These are phyloP conservation scores for Heteromormyrus szaboi DNA, from an alignment of 2,797 vertebrate species.

Conservation along the genomic window DNA sequence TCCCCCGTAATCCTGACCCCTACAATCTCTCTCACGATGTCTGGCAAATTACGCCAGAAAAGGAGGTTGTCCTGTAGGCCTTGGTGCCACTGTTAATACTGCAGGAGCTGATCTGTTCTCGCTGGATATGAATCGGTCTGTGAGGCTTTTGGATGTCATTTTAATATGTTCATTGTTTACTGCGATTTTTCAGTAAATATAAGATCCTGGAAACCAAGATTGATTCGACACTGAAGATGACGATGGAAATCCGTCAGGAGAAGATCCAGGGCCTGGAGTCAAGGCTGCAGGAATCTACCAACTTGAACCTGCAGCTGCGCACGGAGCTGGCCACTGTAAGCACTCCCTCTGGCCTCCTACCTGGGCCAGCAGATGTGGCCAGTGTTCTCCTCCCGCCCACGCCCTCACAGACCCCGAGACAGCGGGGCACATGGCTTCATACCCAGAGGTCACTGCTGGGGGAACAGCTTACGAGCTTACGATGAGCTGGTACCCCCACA, in stretches of 20 bases:
- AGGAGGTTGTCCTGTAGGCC: neutral
- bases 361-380: neutral
- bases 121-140: neutral
- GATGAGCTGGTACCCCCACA: slow-evolving; percentile 32
- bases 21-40: neutral
- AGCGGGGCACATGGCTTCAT: neutral
- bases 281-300: slow-evolving; percentile 78
- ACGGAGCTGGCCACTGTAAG: slow-evolving; percentile 76
- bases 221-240: slow-evolving; percentile 77
- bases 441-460: neutral
- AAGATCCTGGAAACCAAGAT: slow-evolving; percentile 84
- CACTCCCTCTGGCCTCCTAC: neutral
- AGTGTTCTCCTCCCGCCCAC: neutral
- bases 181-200: slow-evolving; percentile 59
- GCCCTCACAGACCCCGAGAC: neutral
- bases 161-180: neutral
- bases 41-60: neutral
- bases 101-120: neutral
- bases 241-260: slow-evolving; percentile 86
- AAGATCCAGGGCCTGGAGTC: slow-evolving; percentile 82
- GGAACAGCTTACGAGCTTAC: neutral
- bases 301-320: slow-evolving; percentile 77
- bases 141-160: neutral
- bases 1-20: neutral
- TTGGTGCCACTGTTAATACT: neutral